Evolutionary conservation across 2,113 vertebrate genomes (phyloP).

Genomic region (Pomatostomus ruficeps): DNA sequence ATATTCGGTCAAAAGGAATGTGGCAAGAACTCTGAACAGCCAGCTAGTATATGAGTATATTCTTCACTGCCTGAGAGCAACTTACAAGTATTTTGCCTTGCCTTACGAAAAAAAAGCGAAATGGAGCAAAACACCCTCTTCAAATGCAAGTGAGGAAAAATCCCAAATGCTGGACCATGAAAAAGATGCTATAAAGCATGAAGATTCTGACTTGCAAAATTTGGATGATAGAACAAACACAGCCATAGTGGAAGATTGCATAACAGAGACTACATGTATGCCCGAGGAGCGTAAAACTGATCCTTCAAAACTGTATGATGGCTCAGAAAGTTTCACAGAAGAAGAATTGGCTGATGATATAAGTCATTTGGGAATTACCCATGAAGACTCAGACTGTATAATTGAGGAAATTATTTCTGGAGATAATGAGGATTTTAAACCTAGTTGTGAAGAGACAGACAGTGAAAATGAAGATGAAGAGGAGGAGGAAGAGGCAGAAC

Average conservation of each 20-base stretch:
- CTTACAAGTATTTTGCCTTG: constrained; percentile 92
- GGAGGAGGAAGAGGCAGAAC: constrained; percentile 30
- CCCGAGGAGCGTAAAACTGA: not conserved
- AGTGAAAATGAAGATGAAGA: constrained; percentile 64
- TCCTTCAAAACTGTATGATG: constrained; percentile 19
- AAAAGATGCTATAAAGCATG: constrained; percentile 21
- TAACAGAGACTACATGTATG: not conserved
- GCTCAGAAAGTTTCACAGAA: constrained; percentile 19
- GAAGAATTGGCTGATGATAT: constrained; percentile 29
- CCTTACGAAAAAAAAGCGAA: constrained; percentile 70
- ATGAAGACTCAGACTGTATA: constrained; percentile 74
- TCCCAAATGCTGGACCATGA: not conserved
- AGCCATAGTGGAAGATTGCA: not conserved
- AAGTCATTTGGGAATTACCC: not conserved
- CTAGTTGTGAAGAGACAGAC: constrained; percentile 57
- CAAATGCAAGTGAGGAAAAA: not conserved
- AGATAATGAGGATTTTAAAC: constrained; percentile 53
- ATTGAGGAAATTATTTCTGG: constrained; percentile 72
- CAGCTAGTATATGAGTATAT: constrained; percentile 88
- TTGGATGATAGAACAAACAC: not conserved
- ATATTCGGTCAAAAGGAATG: constrained; percentile 89
- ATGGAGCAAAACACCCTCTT: constrained; percentile 24
- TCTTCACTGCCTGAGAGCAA: constrained; percentile 89
- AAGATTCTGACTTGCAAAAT: not conserved
- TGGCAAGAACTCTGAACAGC: constrained; percentile 88